Evolutionary conservation across 2,888 invertebrate genomes (phyloP), one percentile per base, ranked within the genome.

Genomic region (Andrena bucephala): DNA sequence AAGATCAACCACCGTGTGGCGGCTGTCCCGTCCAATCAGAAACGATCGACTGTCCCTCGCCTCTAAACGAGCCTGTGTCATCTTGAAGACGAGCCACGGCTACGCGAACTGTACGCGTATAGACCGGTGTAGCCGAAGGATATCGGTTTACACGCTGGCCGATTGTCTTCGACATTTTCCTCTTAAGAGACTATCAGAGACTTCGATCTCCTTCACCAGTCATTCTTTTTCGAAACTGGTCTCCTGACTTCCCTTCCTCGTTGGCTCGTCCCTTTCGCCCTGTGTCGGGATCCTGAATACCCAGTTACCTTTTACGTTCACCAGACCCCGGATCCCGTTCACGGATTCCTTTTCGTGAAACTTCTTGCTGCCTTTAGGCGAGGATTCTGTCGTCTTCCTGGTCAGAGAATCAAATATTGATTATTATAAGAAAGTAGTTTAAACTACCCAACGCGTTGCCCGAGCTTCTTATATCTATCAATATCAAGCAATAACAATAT

Each of bases 1-100:
- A 85, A 85, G 88, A 87, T 88, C 91, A 91, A 91, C 90, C 92
- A 88, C 90, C 91, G 91, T 92, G 76, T 83, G 90, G 90, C 91
- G 89, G 89, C 89, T 92, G 92, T 92, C 92, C 86, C 84, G 88
- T 91, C 87, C 90, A 80, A 91, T 91, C 88, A 89, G 81, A 67
- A 50, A 70, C 76, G 76, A 84, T 85, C 78, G 77, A 69, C 75
- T 29, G 79, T 79, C 77, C 74, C 63, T 59, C 74, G 70, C 24
- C 50, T 67, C 70, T 80, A 78, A 77, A 67, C 59, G 73, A 29
- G 80, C 77, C 68, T 76, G 83, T 75, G 76, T 87, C 87, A 62
- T 81, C 78, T 54, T 31, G 72, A 65, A 57, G 72, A 76, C 67
- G 75, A 63, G 72, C 20, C 70, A 42, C 42, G 62, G 67, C 48